Evolutionary conservation across 2,888 invertebrate genomes (phyloP), one percentile per base, ranked within the genome.

Genomic region (Patella depressa): DNA sequence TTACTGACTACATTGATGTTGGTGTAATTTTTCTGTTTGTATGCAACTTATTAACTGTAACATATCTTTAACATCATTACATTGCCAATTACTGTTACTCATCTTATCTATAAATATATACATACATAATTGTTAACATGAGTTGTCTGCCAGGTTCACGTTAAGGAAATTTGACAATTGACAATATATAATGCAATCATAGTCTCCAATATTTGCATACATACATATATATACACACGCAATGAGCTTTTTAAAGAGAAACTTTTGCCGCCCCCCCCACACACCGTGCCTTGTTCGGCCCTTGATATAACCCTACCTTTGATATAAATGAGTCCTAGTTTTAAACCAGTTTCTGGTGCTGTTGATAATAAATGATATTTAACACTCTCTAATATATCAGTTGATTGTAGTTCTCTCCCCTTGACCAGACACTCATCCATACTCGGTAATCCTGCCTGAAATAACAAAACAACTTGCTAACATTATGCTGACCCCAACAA

Each of bases 281-380:
- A 1, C n/a, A 2, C 53, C 12, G n/a, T n/a, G 0, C 53, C 45
- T 7, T 11, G 11, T 1, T 5, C 69, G 15, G 34, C 3, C 53
- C 11, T 2, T 19, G n/a, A n/a, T 24, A 3, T 59, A 3, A 14
- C 75, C 84, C 78, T 79, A 91, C 91, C 87, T 88, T 86, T 89
- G 69, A 91, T 83, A 73, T 83, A 76, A 7, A 84, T 76, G 12
- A 92, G 80, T 5, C 91, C 91, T 19, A 90, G 77, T 53, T 88
- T 84, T 4, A 91, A 80, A 2, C 91, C 92, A 7, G 73, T 78
- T 76, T 89, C 89, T 69, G 89, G 89, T 7, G 83, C 79, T 7
- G 87, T 77, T 12, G 91, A 91, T 45, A 92, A 79, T 5, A 91
- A 83, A 79, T 88, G 90, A 75, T 82, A 89, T 79, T 87, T 85